These are phyloP conservation scores for Drosophila sechellia DNA, from an alignment of 1,140 invertebrate species.

Conservation along the genomic window DNA sequence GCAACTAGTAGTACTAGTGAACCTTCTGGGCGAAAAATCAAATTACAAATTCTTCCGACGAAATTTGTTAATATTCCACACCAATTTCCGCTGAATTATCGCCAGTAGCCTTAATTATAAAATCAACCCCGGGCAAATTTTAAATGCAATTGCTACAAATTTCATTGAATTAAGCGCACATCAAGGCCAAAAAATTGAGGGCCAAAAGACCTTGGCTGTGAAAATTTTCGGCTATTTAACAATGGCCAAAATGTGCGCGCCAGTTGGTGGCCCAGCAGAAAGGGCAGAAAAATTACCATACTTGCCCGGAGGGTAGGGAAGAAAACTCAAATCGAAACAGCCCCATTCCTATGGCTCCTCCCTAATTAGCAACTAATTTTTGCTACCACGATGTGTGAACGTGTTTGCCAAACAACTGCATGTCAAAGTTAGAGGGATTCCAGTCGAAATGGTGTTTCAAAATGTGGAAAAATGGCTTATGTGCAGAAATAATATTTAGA, in stretches of 20 bases:
- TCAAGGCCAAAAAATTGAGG: conserved; percentile 23
- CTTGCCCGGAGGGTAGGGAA: conserved; percentile 32
- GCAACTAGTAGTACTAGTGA: conserved; percentile 1
- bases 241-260: conserved; percentile 61
- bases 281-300: conserved; percentile 66
- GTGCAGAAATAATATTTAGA: neutral
- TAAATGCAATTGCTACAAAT: conserved; percentile 72
- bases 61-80: conserved; percentile 31
- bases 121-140: conserved; percentile 44
- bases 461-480: neutral
- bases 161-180: conserved; percentile 53
- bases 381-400: conserved; percentile 31
- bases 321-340: conserved; percentile 53
- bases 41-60: conserved; percentile 24
- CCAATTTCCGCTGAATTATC: conserved; percentile 33
- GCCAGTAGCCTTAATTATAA: conserved; percentile 43
- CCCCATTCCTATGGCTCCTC: conserved; percentile 4
- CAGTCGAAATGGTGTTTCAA: neutral
- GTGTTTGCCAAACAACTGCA: conserved; percentile 34
- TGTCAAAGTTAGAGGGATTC: conserved; percentile 62
- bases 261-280: conserved; percentile 50
- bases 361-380: conserved; percentile 56
- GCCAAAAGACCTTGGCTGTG: conserved; percentile 52
- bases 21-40: neutral
- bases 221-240: conserved; percentile 64